Percentiles rank a stretch among this genome's conserved stretches.
These are phyloP conservation scores for Pterostichus madidus DNA, from an alignment of 2,888 invertebrate species.

Conservation along the genomic window DNA sequence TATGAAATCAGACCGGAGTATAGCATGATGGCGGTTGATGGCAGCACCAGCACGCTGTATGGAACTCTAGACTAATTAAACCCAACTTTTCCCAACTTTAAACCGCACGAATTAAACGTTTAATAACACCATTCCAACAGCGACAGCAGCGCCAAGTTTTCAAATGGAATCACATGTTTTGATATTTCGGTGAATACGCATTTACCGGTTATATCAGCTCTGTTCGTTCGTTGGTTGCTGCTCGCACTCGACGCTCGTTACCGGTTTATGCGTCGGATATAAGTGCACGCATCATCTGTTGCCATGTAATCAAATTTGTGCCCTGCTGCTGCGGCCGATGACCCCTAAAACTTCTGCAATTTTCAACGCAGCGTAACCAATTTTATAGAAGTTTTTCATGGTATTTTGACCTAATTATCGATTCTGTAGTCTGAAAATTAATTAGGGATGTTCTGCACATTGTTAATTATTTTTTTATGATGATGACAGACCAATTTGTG, in stretches of 20 bases:
- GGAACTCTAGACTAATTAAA: slow-evolving; percentile 54
- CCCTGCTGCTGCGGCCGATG: not conserved
- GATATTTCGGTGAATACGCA: slow-evolving; percentile 51
- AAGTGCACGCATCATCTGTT: slow-evolving; percentile 59
- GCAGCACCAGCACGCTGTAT: slow-evolving; percentile 3
- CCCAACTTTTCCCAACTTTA: slow-evolving; percentile 59
- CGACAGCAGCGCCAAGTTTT: slow-evolving; percentile 28
- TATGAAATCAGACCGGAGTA: no score
- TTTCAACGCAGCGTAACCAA: slow-evolving; percentile 13
- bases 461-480: not conserved
- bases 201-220: slow-evolving; percentile 8
- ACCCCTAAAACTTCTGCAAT: slow-evolving; percentile 27
- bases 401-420: not conserved
- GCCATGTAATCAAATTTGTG: slow-evolving; percentile 41
- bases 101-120: slow-evolving; percentile 58
- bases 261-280: slow-evolving; percentile 50
- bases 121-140: slow-evolving; percentile 55
- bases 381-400: slow-evolving; percentile 32
- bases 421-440: not conserved
- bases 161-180: slow-evolving; percentile 59
- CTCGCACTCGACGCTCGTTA: slow-evolving; percentile 11
- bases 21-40: not conserved
- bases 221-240: no score
- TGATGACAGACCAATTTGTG: no score
- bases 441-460: not conserved